These are phyloP conservation scores for Schizopygopsis pylzovi DNA, from an alignment of 2,797 vertebrate genomes.

Conservation along the genomic window DNA sequence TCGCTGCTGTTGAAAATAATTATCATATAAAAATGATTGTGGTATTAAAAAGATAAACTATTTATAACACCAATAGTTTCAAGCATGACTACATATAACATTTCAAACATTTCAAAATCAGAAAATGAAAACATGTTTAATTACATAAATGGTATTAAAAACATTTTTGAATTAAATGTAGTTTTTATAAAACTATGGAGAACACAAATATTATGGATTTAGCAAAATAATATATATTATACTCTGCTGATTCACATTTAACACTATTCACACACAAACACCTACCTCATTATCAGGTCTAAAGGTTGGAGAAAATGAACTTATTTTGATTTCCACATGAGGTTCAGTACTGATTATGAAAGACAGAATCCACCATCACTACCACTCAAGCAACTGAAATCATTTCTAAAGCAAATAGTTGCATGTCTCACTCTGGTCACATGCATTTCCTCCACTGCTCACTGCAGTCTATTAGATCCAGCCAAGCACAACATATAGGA, in stretches of 20 bases:
- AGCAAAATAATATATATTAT: neutral
- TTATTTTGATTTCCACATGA: conserved; percentile 2
- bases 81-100: neutral
- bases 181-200: neutral
- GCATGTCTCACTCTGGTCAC: neutral
- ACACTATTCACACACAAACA: neutral
- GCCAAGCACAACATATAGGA: neutral
- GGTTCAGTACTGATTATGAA: neutral
- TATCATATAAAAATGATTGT: neutral
- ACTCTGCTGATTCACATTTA: neutral
- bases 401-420: conserved; percentile 5
- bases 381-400: neutral
- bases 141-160: neutral
- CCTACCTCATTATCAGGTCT: neutral
- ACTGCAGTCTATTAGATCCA: neutral
- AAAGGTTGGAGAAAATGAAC: neutral
- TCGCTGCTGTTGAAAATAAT: neutral
- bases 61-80: neutral
- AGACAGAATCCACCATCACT: neutral
- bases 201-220: neutral
- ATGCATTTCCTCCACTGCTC: neutral
- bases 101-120: neutral
- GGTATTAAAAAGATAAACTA: neutral
- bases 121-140: neutral
- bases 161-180: neutral